These are phyloP conservation scores for Rhineura floridana DNA, from an alignment of 2,113 vertebrate species.

Conservation along the genomic window DNA sequence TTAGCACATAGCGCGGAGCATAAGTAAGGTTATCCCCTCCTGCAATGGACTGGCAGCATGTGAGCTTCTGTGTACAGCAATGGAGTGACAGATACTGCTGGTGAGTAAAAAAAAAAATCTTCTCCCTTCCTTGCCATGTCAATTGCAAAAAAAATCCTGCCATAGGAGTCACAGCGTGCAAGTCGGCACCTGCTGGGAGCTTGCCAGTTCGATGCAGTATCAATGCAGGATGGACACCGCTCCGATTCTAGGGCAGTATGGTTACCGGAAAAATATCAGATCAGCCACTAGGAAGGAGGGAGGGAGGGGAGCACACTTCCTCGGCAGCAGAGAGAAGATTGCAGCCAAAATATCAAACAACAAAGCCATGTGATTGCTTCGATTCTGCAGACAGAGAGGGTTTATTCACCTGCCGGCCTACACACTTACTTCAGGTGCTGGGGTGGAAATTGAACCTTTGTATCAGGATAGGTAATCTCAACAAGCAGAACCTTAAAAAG, in stretches of 20 bases:
- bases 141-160: not conserved
- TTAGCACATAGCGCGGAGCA: no score
- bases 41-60: not conserved
- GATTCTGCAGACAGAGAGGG: not conserved
- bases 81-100: not conserved
- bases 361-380: not conserved
- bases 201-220: not conserved
- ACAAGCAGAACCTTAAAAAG: not conserved
- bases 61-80: not conserved
- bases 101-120: not conserved
- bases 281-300: not conserved
- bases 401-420: not conserved
- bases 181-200: conserved; percentile 16
- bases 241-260: not conserved
- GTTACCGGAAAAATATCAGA: not conserved
- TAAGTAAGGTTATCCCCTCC: not conserved
- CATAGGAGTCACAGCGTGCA: conserved; percentile 24
- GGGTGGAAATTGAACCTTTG: conserved; percentile 5
- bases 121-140: not conserved
- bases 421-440: not conserved
- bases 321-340: not conserved
- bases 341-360: not conserved
- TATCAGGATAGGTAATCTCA: not conserved
- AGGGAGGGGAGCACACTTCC: not conserved
- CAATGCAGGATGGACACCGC: not conserved